Conservation (phyloP, 2,113 vertebrate genomes). For the Melanerpes aurifrons region DNA sequence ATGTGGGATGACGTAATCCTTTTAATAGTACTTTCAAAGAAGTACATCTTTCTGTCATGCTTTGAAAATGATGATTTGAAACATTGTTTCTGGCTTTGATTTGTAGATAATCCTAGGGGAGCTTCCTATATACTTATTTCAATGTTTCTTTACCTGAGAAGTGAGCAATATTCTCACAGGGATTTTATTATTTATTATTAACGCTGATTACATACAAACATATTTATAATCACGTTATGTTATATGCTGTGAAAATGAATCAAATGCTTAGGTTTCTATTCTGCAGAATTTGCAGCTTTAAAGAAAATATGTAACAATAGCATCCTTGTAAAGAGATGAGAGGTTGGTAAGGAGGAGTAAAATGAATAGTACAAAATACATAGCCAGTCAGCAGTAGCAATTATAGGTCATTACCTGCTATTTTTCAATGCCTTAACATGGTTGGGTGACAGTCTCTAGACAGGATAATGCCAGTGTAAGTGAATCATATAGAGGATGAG, state of each 20-base stretch:
- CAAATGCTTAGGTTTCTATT: neutral
- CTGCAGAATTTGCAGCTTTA: neutral
- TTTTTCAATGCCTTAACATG: neutral
- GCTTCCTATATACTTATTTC: neutral
- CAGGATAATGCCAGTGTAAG: neutral
- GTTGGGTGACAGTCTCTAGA: neutral
- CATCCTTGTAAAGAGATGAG: neutral
- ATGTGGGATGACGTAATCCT: neutral
- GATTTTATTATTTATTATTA: conserved; percentile 8
- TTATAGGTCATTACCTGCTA: conserved; percentile 4
- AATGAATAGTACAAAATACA: neutral
- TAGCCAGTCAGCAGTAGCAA: neutral
- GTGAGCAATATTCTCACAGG: neutral
- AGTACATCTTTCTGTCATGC: neutral
- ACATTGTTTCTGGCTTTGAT: neutral
- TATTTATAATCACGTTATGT: neutral
- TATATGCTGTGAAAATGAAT: neutral
- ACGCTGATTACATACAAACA: neutral
- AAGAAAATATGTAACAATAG: neutral
- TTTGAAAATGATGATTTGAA: neutral
- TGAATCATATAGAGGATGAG: neutral
- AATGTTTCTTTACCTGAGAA: neutral
- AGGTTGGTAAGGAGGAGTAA: neutral
- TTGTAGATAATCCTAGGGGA: neutral
- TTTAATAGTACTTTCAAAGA: neutral